These are phyloP conservation scores for Drosophila jambulina DNA, from an alignment of 1,140 invertebrate species.

Conservation along the genomic window DNA sequence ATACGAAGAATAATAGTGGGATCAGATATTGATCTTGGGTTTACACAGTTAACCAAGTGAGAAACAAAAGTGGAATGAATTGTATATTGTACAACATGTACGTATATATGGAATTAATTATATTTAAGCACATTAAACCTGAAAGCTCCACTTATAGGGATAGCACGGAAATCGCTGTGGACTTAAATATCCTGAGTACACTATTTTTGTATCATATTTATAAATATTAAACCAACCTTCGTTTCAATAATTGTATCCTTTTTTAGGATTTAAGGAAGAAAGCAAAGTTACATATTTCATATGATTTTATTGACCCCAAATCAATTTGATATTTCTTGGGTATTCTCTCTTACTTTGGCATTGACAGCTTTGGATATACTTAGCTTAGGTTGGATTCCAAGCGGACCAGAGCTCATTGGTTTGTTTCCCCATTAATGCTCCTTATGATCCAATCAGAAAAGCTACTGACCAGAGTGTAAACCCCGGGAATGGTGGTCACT, in stretches of 20 bases:
- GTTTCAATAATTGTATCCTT: background rate
- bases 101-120: too few relatives aligned
- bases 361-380: constrained; percentile 55
- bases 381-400: background rate
- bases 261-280: background rate
- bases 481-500: constrained; percentile 85
- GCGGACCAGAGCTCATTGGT: background rate
- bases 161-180: too few relatives aligned
- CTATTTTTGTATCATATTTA: background rate
- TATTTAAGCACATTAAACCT: background rate
- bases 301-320: constrained; percentile 16
- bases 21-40: constrained; percentile 17
- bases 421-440: constrained; percentile 25
- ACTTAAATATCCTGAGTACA: too few relatives aligned
- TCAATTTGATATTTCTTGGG: constrained; percentile 1
- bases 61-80: too few relatives aligned
- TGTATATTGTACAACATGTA: too few relatives aligned
- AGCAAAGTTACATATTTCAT: background rate
- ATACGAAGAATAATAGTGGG: constrained; percentile 4
- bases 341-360: constrained; percentile 60
- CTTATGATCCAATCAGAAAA: constrained; percentile 86
- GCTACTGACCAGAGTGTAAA: constrained; percentile 86
- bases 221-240: background rate
- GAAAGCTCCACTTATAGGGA: background rate
- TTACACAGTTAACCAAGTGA: background rate